Evolutionary conservation across 1,140 invertebrate species (phyloP).

Genomic region (Penaeus indicus): DNA sequence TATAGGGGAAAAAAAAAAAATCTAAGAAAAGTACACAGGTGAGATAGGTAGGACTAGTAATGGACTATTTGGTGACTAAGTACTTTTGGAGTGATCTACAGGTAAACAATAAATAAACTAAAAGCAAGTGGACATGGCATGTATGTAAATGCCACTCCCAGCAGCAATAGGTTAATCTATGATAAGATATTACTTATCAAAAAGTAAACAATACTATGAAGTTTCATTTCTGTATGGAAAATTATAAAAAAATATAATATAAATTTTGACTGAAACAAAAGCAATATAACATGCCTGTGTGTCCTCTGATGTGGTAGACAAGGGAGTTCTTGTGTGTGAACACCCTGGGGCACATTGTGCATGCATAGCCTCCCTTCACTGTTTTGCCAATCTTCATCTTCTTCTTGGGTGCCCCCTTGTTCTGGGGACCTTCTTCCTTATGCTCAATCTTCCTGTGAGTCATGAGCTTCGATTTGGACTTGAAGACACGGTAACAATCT

Average conservation of each 20-base stretch:
- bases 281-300: constrained; percentile 70
- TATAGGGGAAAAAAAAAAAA: too few species aligned
- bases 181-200: too few species aligned
- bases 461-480: constrained; percentile 67
- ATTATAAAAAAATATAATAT: background rate
- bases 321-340: constrained; percentile 88
- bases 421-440: constrained; percentile 64
- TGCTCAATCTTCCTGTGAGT: constrained; percentile 68
- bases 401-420: constrained; percentile 60
- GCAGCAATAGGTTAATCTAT: too few species aligned
- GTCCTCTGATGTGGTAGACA: constrained; percentile 85
- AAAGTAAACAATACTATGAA: too few species aligned
- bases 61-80: too few species aligned
- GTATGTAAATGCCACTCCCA: too few species aligned
- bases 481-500: constrained; percentile 69
- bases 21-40: too few species aligned
- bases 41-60: too few species aligned
- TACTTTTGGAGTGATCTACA: too few species aligned
- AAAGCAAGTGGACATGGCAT: too few species aligned
- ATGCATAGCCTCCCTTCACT: constrained; percentile 71
- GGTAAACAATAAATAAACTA: too few species aligned
- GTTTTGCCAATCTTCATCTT: constrained; percentile 62
- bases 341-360: constrained; percentile 79
- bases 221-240: too few species aligned
- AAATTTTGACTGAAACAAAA: background rate